Evolutionary conservation across 2,888 invertebrate species (phyloP).

Genomic region (Melanotus villosus): DNA sequence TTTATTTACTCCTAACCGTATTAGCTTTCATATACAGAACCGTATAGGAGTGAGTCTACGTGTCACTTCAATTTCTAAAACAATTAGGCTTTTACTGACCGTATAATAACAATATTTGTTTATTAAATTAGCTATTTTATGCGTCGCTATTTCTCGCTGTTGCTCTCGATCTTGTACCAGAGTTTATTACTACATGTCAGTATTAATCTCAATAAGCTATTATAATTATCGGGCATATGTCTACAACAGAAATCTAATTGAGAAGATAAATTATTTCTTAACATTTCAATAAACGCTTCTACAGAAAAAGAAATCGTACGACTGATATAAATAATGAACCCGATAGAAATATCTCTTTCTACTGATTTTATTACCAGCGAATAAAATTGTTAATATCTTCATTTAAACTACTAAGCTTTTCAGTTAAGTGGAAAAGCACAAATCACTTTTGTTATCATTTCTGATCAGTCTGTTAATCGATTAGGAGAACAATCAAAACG

Average conservation of each 20-base stretch:
- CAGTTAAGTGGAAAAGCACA: too few species aligned
- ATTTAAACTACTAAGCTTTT: too few species aligned
- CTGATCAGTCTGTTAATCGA: too few species aligned
- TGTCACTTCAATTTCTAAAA: constrained; percentile 22
- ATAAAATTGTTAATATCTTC: too few species aligned
- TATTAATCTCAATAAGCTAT: neutral
- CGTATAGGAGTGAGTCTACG: constrained; percentile 16
- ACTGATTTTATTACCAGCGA: too few species aligned
- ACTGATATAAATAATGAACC: too few species aligned
- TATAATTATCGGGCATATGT: constrained; percentile 6
- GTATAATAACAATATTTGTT: constrained; percentile 29
- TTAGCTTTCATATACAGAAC: constrained; percentile 22
- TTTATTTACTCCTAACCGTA: constrained; percentile 38
- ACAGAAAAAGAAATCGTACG: too few species aligned
- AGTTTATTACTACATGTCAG: constrained; percentile 10
- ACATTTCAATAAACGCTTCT: too few species aligned
- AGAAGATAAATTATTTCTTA: neutral
- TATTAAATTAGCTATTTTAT: constrained; percentile 17
- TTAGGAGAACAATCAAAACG: too few species aligned
- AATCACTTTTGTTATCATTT: too few species aligned
- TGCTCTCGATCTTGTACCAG: too few species aligned
- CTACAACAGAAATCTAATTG: constrained; percentile 3
- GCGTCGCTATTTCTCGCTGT: too few species aligned
- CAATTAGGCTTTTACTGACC: constrained; percentile 29
- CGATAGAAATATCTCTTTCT: neutral